phyloP scores from a whole-genome alignment of 1,140 invertebrate species.

The Drosophila micromelanica region DNA sequence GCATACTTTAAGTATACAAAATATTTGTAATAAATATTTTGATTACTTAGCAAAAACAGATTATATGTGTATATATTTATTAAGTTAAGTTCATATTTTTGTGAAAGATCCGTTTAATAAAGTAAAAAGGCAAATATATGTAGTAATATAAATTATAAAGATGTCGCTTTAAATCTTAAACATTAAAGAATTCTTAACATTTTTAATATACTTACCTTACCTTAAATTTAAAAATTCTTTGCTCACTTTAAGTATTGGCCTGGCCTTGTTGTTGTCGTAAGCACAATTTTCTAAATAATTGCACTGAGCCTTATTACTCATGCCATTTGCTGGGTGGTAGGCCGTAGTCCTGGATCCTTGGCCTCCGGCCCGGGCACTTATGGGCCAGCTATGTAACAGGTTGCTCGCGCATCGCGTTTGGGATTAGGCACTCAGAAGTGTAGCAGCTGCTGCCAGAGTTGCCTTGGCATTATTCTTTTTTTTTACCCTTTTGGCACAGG shows the following conservation, averaged over 20 bases:
- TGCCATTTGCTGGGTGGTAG: constrained; percentile 41
- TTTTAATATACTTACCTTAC: background rate
- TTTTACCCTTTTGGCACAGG: constrained; percentile 53
- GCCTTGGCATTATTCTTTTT: constrained; percentile 32
- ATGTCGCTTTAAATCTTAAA: too few relatives aligned
- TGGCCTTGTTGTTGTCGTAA: background rate
- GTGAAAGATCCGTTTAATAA: too few relatives aligned
- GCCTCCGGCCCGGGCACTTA: constrained; percentile 11
- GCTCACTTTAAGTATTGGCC: constrained; percentile 1
- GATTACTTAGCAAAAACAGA: too few relatives aligned
- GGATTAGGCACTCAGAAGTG: constrained; percentile 69
- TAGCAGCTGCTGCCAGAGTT: constrained; percentile 55
- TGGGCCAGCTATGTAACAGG: constrained; percentile 61
- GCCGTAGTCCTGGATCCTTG: constrained; percentile 26
- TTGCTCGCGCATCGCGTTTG: constrained; percentile 68
- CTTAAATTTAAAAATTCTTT: background rate
- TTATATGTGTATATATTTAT: too few relatives aligned
- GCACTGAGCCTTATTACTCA: constrained; percentile 66
- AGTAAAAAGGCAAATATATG: too few relatives aligned
- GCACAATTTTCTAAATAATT: constrained; percentile 73
- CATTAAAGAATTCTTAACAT: too few relatives aligned
- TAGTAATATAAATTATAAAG: too few relatives aligned
- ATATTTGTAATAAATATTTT: too few relatives aligned
- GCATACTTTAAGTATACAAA: too few relatives aligned
- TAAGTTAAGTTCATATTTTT: too few relatives aligned